Evolutionary conservation across 2,113 vertebrate genomes (phyloP), one percentile per base, ranked within the genome.

Genomic region (Pangasianodon gigas): DNA sequence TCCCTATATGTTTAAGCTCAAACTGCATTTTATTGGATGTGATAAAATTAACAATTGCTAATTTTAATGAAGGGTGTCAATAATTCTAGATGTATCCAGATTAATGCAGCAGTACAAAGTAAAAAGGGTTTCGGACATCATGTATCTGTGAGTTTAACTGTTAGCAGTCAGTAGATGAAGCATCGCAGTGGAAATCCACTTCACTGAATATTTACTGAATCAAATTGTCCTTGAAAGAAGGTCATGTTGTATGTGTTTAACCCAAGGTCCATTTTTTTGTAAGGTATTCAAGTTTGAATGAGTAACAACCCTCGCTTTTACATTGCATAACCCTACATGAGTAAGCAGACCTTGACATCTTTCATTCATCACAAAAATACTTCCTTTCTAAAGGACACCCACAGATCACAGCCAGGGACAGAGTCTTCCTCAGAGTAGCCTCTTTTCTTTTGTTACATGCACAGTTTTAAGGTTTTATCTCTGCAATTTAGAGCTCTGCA

Each of bases 281-380:
- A 48, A 87, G 16, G 86, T 48, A 48, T 87, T 87, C 71, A n/a
- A 0, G 14, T 80, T 32, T 80, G 56, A 60, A 80, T 65, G 86
- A 80, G 74, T 79, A 58, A 84, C 87, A 58, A 16, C 41, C 37
- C 37, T 74, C 52, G 41, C 8, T 54, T 82, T 65, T 29, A 29
- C 24, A 37, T 83, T 83, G 41, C 24, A n/a, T 84, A 62, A 71
- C n/a, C 48, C 37, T n/a, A 29, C 62, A 58, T 41, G n/a, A 44
- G 67, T 82, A 82, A 69, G 29, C 41, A 16, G 60, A 52, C 77
- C 48, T 81, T 82, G 46, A 80, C 46, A 44, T 29, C 48, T 41
- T 54, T 88, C 4, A 37, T 69, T 32, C 44, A 51, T 52, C 18
- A 60, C 48, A 19, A 88, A 88, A 21, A 41, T 48, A 51, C 2